Conservation (phyloP, 2,113 vertebrate species). For the Sinocyclocheilus anophthalmus region DNA sequence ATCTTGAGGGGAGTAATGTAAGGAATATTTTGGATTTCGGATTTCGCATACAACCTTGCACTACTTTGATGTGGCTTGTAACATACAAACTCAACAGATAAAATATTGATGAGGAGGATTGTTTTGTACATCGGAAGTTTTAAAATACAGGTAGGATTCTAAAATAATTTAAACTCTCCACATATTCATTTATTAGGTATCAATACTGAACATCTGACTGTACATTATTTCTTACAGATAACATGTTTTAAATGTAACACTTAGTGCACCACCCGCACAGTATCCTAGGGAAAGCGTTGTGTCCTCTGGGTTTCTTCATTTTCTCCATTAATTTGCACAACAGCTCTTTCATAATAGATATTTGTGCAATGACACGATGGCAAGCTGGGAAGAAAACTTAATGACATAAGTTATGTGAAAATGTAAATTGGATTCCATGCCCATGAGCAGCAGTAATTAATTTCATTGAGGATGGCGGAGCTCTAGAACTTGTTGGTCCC, state of each 20-base stretch:
- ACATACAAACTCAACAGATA: no score
- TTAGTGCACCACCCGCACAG: neutral
- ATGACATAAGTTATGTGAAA: conserved; percentile 53
- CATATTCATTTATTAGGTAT: neutral
- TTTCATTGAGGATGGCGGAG: conserved; percentile 42
- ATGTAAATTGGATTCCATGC: conserved; percentile 48
- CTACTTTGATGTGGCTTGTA: no score
- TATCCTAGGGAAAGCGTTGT: neutral
- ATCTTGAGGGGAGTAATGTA: no score
- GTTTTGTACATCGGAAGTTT: no score
- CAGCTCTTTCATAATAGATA: conserved; percentile 41
- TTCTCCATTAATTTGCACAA: conserved; percentile 38
- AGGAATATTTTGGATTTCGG: no score
- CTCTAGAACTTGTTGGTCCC: conserved; percentile 14
- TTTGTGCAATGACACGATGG: conserved; percentile 20
- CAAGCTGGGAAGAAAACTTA: conserved; percentile 46
- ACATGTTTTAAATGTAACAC: neutral
- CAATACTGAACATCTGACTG: neutral
- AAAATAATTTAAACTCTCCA: neutral
- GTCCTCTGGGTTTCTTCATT: conserved; percentile 25
- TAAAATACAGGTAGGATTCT: neutral
- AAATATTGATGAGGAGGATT: no score
- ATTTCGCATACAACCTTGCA: no score
- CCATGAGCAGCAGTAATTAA: conserved; percentile 49
- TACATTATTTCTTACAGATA: neutral